Evolutionary conservation across 2,797 vertebrate genomes (phyloP), one percentile per base, ranked within the genome.

Genomic region (Danionella dracula): DNA sequence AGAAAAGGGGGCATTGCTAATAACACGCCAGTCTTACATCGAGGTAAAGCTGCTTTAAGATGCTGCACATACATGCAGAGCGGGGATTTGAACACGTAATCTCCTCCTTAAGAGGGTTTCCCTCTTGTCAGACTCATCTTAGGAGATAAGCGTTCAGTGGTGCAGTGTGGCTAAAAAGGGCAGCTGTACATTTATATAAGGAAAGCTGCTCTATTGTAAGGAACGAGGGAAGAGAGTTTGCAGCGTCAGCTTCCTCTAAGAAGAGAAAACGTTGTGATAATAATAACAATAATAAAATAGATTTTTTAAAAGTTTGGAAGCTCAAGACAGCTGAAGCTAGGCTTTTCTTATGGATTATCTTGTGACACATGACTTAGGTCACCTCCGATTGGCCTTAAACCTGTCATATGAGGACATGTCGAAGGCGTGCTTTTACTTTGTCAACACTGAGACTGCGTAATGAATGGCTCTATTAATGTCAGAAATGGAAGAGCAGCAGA

Each of bases 51-150:
- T 79, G 78, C 64, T 41, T 83, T 85, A 85, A 87, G 81, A 78
- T 78, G 75, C 80, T 83, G 80, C 66, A 75, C 82, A 81, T 79
- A 71, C 71, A 74, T 79, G 79, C 82, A 85, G 81, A 88, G 78
- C 82, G 78, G 76, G 84, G 85, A 86, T 87, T 83, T 83, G 67
- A 81, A 40, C 65, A 63, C 8, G 70, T 86, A 88, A 86, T 87
- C 84, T 81, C 55, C 61, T 54, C 74, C 79, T 78, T 82, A 76
- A 84, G 75, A 85, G 77, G 77, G 78, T 77, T 86, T 87, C 85
- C 41, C 70, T 78, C 75, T 81, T 81, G 79, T 81, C 83, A 77
- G 78, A 70, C 72, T 79, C 69, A 44, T 68, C 56, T 68, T 56
- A 68, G 60, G 29, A 61, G 68, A 54, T 73, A 57, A 77, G 76